A percentile compares a stretch with the other conserved stretches of the same genome.
phyloP scores from a whole-genome alignment of 2,888 invertebrate genomes.

The Subacronicta megacephala region DNA sequence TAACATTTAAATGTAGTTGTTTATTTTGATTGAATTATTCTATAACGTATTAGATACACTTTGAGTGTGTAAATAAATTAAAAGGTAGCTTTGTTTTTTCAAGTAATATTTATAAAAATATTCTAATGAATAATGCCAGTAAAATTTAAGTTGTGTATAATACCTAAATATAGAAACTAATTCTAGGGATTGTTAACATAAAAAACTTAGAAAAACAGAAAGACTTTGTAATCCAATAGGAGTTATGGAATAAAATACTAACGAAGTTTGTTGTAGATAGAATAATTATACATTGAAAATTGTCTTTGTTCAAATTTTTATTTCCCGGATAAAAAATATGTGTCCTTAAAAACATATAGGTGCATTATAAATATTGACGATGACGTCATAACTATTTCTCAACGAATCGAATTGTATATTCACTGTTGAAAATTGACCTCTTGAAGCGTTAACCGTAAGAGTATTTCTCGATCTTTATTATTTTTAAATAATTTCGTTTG shows the following conservation, averaged over 20 bases:
- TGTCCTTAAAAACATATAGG: not conserved
- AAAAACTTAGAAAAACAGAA: conserved; percentile 57
- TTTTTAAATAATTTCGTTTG: not conserved
- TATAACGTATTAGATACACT: too few relatives aligned
- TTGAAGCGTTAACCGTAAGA: too few relatives aligned
- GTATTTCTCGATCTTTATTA: too few relatives aligned
- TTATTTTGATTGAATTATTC: too few relatives aligned
- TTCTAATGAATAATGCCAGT: conserved; percentile 29
- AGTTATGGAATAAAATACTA: conserved; percentile 45
- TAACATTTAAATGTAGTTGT: too few relatives aligned
- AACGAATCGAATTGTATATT: too few relatives aligned
- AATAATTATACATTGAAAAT: conserved; percentile 52
- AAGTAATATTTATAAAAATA: not conserved
- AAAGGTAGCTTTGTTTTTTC: not conserved
- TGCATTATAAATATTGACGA: too few relatives aligned
- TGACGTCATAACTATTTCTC: too few relatives aligned
- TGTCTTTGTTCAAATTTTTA: conserved; percentile 17
- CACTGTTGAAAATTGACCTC: too few relatives aligned
- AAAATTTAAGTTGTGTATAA: conserved; percentile 37
- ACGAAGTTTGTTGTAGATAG: conserved; percentile 64
- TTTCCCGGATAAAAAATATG: not conserved
- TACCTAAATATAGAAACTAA: conserved; percentile 49
- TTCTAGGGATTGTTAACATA: conserved; percentile 41
- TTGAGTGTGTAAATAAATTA: not conserved
- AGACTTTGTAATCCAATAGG: conserved; percentile 61